Evolutionary conservation across 2,888 invertebrate species (phyloP), one percentile per base, ranked within the genome.

Genomic region (Brassicogethes aeneus): DNA sequence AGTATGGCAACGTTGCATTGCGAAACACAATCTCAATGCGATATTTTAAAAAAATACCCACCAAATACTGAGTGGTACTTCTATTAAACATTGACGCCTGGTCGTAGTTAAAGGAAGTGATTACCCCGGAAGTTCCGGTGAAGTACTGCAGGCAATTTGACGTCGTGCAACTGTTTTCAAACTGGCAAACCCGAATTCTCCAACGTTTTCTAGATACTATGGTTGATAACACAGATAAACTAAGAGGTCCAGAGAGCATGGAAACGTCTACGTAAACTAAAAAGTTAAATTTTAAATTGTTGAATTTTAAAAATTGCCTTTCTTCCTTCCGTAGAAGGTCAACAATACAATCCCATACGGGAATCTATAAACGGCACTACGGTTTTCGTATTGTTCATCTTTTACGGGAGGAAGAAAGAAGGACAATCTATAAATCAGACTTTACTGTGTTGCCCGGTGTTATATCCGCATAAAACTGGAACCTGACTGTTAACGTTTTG

Each of bases 381-480:
- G n/a, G n/a, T n/a, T n/a, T n/a, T n/a, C n/a, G n/a, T n/a, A n/a
- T n/a, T n/a, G n/a, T n/a, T n/a, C n/a, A n/a, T n/a, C n/a, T n/a
- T n/a, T n/a, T n/a, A n/a, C n/a, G n/a, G n/a, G n/a, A n/a, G n/a
- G n/a, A n/a, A n/a, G n/a, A n/a, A n/a, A n/a, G n/a, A n/a, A n/a
- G n/a, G n/a, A n/a, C n/a, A n/a, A n/a, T n/a, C n/a, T n/a, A n/a
- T n/a, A n/a, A n/a, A n/a, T n/a, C n/a, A n/a, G 17, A 37, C 59
- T 66, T 71, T 70, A 86, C 87, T 68, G 54, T 85, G 85, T 60
- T 84, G 83, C 10, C 83, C 85, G 1, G 81, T 78, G 57, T 85
- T 86, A 31, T 81, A 76, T 13, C 87, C 87, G 58, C 87, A 87
- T 15, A 87, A 64, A 3, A 76, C 71, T 0, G 86, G 86, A 43